A percentile compares a stretch with the other conserved stretches of the same genome.
Conservation (phyloP, 1,140 invertebrate genomes). For the Drosophila setifemur region DNA sequence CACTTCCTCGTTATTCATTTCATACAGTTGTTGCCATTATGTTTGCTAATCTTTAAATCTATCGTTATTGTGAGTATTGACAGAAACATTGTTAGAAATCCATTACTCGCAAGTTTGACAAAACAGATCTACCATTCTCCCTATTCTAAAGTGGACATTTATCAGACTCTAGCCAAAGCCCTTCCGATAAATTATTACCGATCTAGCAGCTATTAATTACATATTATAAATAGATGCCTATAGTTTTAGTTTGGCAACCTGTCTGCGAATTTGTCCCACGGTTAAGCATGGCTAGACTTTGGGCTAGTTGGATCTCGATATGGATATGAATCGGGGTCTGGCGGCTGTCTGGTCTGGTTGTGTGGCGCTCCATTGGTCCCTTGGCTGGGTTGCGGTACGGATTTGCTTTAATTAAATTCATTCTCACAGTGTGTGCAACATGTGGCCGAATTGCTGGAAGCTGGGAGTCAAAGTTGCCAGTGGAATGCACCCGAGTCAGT, state of each 20-base stretch:
- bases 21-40: no score
- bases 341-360: slow-evolving; percentile 25
- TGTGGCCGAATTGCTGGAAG: slow-evolving; percentile 52
- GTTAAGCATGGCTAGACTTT: slow-evolving; percentile 57
- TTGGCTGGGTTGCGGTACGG: slow-evolving; percentile 12
- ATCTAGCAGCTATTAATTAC: no score
- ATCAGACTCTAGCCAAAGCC: no score
- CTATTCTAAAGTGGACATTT: no score
- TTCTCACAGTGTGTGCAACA: slow-evolving; percentile 80
- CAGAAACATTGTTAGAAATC: no score
- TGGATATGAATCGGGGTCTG: slow-evolving; percentile 18
- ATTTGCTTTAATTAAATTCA: slow-evolving; percentile 79
- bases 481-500: slow-evolving; percentile 53
- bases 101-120: no score
- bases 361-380: slow-evolving; percentile 73
- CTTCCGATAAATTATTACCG: no score
- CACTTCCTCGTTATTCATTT: no score
- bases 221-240: no score
- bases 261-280: slow-evolving; percentile 13
- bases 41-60: no score
- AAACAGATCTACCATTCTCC: no score
- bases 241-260: background rate
- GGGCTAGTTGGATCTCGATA: slow-evolving; percentile 42
- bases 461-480: slow-evolving; percentile 12
- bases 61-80: no score